A percentile compares a stretch with the other conserved stretches of the same genome.
Conservation (phyloP, 2,888 invertebrate species). For the Nasonovia ribisnigri region DNA sequence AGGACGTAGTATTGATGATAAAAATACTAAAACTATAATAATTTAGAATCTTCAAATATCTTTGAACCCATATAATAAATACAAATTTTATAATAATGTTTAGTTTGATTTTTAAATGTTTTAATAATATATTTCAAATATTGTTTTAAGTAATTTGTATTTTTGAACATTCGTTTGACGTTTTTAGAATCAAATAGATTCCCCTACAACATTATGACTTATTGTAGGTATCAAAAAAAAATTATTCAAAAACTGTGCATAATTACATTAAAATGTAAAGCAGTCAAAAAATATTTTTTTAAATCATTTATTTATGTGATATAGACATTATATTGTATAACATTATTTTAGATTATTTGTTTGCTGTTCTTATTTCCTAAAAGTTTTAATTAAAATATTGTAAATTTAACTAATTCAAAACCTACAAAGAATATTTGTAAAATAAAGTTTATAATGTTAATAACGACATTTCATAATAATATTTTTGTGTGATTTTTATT, state of each 20-base stretch:
- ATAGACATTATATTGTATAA: background rate
- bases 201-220: background rate
- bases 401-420: background rate
- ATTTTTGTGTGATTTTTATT: too few species aligned
- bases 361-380: background rate
- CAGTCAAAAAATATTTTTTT: background rate
- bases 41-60: background rate
- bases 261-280: background rate
- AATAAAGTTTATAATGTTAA: background rate
- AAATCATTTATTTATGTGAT: background rate
- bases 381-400: background rate
- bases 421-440: background rate
- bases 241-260: background rate
- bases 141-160: too few species aligned
- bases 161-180: background rate
- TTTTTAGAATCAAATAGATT: background rate
- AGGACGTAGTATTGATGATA: background rate
- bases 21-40: background rate
- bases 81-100: background rate
- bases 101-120: background rate
- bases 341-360: background rate
- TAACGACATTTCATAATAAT: too few species aligned
- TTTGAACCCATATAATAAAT: background rate
- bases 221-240: background rate
- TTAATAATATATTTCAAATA: too few species aligned